phyloP scores from a whole-genome alignment of 2,113 vertebrate species.

The Trochalopteron elliotii region DNA sequence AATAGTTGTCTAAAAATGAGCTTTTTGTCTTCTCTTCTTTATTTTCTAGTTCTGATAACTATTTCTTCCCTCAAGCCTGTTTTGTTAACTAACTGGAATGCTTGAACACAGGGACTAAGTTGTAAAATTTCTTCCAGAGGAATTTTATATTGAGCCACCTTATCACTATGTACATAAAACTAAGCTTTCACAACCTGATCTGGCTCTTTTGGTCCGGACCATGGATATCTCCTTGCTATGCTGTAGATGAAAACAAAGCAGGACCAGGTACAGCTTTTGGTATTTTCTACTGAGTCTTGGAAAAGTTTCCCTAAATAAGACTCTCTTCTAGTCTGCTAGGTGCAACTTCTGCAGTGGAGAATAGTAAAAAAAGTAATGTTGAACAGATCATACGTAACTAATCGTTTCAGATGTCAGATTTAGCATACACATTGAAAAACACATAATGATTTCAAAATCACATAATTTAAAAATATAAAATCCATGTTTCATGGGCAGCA shows the following conservation, averaged over 20 bases:
- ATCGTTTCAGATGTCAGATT: neutral
- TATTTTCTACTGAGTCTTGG: neutral
- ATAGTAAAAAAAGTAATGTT: neutral
- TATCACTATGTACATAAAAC: neutral
- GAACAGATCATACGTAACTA: neutral
- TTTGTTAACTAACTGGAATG: neutral
- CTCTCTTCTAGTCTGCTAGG: neutral
- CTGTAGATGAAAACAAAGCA: neutral
- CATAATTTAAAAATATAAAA: neutral
- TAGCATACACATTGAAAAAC: neutral
- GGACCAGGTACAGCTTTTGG: neutral
- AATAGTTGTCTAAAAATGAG: neutral
- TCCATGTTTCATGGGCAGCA: neutral
- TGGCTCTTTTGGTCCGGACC: neutral
- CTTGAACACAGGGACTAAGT: neutral
- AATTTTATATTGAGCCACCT: neutral
- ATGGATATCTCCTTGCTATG: neutral
- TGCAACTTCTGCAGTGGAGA: neutral
- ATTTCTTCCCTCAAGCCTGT: neutral
- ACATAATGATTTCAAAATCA: neutral
- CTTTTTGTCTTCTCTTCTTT: neutral
- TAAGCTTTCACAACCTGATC: neutral
- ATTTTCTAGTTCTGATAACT: neutral
- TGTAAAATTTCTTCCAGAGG: neutral
- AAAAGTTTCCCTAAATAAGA: neutral